Evolutionary conservation across 2,888 invertebrate genomes (phyloP), one percentile per base, ranked within the genome.

Genomic region (Polydrusus cervinus): DNA sequence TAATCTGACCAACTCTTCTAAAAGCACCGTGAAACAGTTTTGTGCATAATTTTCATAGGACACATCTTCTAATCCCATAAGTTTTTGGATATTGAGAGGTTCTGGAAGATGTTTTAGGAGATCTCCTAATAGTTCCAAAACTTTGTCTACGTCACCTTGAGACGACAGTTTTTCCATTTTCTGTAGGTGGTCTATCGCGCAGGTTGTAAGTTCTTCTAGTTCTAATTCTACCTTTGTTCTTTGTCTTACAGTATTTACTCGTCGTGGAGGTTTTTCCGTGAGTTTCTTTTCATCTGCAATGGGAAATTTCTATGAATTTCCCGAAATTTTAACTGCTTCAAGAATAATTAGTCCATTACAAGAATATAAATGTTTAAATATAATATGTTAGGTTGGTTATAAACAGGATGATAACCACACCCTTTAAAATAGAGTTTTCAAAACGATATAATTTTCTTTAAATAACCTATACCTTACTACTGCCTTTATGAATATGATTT

Each of bases 41-140:
- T 88, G 80, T 5, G 89, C 85, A 45, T 90, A 87, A 30, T 85
- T 78, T 20, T 81, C 70, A 85, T 88, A 88, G 66, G 78, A 55
- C 8, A 60, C 76, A 13, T 80, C 78, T 84, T 94, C 94, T 1
- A 89, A 78, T 45, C 88, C 87, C 11, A 87, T 83, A n/a, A 94
- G 85, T 83, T 91, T 92, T 83, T 94, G 93, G 16, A 91, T 89
- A 0, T 94, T 94, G 38, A 91, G 82, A 0, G 91, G 89, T 9
- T 91, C 91, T 3, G 89, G 89, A 66, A 89, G 81, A 55, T 84
- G 81, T 45, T 84, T 78, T 30, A 85, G 73, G 6, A 90, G 69
- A 11, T 83, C 73, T 18, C 82, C 79, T 55, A 89, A 78, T 40
- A 82, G 78, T 3, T 69, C 62, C 67, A 86, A 80, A 61, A 89